Evolutionary conservation across 1,140 invertebrate species (phyloP), one percentile per base, ranked within the genome.

Genomic region (Drosophila athabasca): DNA sequence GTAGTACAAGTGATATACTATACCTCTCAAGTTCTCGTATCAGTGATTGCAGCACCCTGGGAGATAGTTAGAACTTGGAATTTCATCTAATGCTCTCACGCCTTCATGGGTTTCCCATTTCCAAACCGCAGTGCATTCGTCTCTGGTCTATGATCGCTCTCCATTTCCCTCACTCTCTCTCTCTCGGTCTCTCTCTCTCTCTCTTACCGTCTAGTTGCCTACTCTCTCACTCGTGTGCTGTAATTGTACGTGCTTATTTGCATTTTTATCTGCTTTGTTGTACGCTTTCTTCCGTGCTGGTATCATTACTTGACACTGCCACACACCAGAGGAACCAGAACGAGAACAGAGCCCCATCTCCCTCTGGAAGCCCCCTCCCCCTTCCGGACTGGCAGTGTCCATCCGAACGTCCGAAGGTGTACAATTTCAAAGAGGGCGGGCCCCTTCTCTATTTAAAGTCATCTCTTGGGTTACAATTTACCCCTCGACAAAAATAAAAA

Each of bases 191-290:
- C 35, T 35, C 19, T 46, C 43, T 41, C 58, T 7, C 55, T 11
- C 46, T 3, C 49, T 50, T 4, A 41, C 15, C 49, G n/a, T 31
- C 43, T 61, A 13, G 8, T 35, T 31, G 13, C 26, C 26, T 9
- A 1, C 9, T 9, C 29, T 15, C n/a, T 19, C 44, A 46, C 54
- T 39, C 3, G 11, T 13, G 3, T 4, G 19, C 17, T 51, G 53
- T 75, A 60, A 65, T 62, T 81, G 74, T 64, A 87, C 82, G 83
- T 85, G 82, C 82, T 62, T 73, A 88, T 87, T 87, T 87, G 82
- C 82, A 82, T 87, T 82, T 85, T 87, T 61, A 76, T 80, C 60
- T 76, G 78, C 74, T 88, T 65, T 71, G 78, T 66, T 79, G 78
- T 87, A 58, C 60, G 74, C 75, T 87, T 87, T 88, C 79, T 82